These are phyloP conservation scores for Talpa occidentalis DNA, from an alignment of 2,113 vertebrate species.

Conservation along the genomic window DNA sequence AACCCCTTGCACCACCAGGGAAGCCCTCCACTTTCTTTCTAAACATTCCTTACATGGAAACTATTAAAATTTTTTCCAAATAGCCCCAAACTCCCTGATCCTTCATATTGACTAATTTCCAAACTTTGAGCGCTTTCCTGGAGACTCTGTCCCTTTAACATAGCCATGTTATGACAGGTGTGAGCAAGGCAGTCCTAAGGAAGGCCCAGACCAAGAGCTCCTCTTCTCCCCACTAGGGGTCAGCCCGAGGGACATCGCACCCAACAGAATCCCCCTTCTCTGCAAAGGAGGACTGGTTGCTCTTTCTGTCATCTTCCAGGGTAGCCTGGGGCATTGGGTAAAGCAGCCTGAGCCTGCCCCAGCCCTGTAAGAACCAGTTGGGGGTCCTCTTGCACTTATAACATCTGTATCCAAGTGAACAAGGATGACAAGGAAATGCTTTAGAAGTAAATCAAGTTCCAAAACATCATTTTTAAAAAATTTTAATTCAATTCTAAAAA, in stretches of 20 bases:
- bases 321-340: neutral
- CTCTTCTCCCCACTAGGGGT: neutral
- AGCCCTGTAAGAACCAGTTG: no score
- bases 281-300: accelerated
- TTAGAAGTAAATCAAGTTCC: neutral
- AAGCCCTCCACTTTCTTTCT: neutral
- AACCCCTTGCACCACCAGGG: no score
- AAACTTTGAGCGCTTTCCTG: neutral
- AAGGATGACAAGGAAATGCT: neutral
- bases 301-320: neutral
- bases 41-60: neutral
- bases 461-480: neutral
- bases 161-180: neutral
- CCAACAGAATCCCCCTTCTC: neutral
- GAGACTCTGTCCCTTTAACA: neutral
- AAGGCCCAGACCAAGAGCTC: neutral
- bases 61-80: neutral
- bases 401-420: neutral
- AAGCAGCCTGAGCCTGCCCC: neutral
- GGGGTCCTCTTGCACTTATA: neutral
- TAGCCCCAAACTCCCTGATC: neutral
- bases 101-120: neutral
- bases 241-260: neutral
- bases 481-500: neutral
- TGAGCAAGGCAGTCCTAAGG: neutral